Evolutionary conservation across 2,113 vertebrate species (phyloP).

Genomic region (Dromas ardeola): DNA sequence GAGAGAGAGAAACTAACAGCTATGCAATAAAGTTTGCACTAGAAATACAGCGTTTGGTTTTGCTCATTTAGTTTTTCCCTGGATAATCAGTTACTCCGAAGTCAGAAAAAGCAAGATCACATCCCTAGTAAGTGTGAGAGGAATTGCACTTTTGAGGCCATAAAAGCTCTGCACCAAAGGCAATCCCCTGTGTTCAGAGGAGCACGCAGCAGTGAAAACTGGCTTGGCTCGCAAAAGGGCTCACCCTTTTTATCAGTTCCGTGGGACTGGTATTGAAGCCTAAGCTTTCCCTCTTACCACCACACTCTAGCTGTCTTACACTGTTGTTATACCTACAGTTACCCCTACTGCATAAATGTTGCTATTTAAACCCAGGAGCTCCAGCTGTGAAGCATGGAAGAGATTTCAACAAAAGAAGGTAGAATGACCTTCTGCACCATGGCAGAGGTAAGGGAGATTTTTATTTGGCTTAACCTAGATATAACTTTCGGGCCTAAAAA

Average conservation of each 20-base stretch:
- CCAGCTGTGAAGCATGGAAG: not conserved
- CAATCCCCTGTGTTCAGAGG: not conserved
- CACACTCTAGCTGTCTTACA: not conserved
- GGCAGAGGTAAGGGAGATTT: not conserved
- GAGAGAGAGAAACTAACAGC: not conserved
- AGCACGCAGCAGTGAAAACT: not conserved
- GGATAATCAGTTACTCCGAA: not conserved
- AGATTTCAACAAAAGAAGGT: not conserved
- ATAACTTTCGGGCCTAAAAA: not conserved
- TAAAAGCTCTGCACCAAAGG: not conserved
- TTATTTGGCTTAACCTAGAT: not conserved
- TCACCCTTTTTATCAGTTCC: not conserved
- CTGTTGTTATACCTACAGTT: not conserved
- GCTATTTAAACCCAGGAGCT: not conserved
- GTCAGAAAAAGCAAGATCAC: not conserved
- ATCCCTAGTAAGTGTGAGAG: not conserved
- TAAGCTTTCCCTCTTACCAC: not conserved
- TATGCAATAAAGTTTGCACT: not conserved
- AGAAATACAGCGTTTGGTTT: not conserved
- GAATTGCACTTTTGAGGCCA: not conserved
- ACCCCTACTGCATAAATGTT: not conserved
- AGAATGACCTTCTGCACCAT: not conserved
- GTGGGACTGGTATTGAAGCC: not conserved
- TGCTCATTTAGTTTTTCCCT: not conserved
- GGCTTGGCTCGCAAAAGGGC: too few relatives aligned